Conservation (phyloP, 2,113 vertebrate genomes). For the Platycercus adscitus region DNA sequence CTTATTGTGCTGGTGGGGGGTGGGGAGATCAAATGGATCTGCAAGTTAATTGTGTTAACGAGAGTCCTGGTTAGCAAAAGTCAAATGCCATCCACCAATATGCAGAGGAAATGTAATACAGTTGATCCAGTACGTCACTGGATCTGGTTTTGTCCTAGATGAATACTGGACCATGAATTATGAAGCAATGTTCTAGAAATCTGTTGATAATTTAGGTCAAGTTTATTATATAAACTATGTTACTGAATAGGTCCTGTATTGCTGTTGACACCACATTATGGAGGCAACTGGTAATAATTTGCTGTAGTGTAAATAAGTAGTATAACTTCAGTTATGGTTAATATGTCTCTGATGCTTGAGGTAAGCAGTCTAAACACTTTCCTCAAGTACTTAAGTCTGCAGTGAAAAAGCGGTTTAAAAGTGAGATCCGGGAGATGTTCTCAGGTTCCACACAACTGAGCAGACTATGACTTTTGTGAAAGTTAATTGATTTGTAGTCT, state of each 20-base stretch:
- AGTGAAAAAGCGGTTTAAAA: not conserved
- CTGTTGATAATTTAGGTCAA: not conserved
- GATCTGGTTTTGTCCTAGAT: not conserved
- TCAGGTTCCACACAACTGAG: not conserved
- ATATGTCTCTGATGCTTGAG: accelerated
- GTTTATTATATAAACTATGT: not conserved
- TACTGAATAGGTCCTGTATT: not conserved
- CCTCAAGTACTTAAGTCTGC: not conserved
- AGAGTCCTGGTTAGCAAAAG: not conserved
- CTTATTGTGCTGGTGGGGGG: not conserved
- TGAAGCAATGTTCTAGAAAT: not conserved
- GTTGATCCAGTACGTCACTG: not conserved
- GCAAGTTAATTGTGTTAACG: not conserved
- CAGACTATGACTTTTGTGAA: not conserved
- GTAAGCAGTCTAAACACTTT: not conserved
- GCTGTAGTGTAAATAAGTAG: not conserved
- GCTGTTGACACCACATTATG: not conserved
- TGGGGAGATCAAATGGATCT: not conserved
- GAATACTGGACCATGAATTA: not conserved
- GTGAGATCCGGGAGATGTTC: accelerated
- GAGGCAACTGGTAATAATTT: not conserved
- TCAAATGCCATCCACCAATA: not conserved
- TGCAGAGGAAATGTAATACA: not conserved
- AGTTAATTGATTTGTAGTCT: not conserved
- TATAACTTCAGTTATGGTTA: not conserved